These are phyloP conservation scores for Rhinopithecus roxellana DNA, from an alignment of 2,113 vertebrate species.

Conservation along the genomic window DNA sequence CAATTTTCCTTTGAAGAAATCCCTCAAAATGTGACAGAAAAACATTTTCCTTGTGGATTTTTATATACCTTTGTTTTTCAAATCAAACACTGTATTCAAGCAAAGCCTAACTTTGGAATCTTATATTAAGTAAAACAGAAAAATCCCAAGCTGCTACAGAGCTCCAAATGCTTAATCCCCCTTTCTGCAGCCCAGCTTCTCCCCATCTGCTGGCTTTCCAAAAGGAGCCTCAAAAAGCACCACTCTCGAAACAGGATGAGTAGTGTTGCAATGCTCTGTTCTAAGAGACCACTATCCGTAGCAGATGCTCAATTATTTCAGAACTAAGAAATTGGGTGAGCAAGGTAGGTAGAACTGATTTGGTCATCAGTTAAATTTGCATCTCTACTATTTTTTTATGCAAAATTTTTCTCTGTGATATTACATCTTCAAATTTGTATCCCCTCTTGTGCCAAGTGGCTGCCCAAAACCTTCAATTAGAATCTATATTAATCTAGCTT, in stretches of 20 bases:
- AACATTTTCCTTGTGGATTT: not conserved
- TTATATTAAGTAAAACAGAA: not conserved
- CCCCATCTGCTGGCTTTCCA: not conserved
- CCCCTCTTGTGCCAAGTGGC: not conserved
- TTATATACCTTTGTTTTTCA: constrained; percentile 6
- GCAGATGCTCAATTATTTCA: not conserved
- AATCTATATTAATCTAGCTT: constrained; percentile 43
- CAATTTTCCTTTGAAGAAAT: not conserved
- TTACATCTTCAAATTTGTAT: not conserved
- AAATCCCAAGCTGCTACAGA: not conserved
- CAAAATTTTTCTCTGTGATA: not conserved
- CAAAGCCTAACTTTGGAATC: not conserved
- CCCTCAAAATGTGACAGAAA: not conserved
- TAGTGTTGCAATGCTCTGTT: not conserved
- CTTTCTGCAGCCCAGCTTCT: not conserved
- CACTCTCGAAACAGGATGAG: not conserved
- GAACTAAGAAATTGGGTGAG: not conserved
- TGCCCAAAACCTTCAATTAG: constrained; percentile 26
- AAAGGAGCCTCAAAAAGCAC: not conserved
- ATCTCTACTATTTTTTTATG: not conserved
- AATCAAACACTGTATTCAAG: not conserved
- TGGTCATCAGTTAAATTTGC: not conserved
- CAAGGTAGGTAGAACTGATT: not conserved
- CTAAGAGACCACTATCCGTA: not conserved
- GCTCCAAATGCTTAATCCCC: not conserved